Evolutionary conservation across 1,140 invertebrate genomes (phyloP).

Genomic region (Lerema accius): DNA sequence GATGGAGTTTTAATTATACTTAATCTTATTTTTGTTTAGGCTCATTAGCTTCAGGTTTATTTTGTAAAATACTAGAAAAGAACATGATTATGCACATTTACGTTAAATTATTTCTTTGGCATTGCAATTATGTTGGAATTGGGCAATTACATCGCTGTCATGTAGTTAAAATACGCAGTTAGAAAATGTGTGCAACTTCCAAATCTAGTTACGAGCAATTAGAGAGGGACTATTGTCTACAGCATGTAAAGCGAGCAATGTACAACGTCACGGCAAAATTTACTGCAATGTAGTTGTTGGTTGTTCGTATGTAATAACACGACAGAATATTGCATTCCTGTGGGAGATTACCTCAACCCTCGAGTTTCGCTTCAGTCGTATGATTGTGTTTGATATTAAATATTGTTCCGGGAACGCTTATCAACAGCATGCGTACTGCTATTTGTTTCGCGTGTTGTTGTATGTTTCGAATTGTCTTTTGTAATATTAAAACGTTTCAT

Average conservation of each 20-base stretch:
- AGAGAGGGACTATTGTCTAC: slow-evolving; percentile 18
- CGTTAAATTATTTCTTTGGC: too few species aligned
- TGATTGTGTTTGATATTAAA: slow-evolving; percentile 35
- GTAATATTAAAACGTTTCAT: too few species aligned
- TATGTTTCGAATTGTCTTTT: too few species aligned
- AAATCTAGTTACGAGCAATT: slow-evolving; percentile 13
- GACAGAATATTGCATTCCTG: slow-evolving; percentile 43
- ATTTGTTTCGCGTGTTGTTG: too few species aligned
- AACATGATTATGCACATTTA: too few species aligned
- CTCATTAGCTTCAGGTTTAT: too few species aligned
- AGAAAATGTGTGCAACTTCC: slow-evolving; percentile 11
- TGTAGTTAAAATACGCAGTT: too few species aligned
- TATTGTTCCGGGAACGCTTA: slow-evolving; percentile 8
- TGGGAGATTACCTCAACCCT: slow-evolving; percentile 35
- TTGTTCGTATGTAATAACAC: slow-evolving; percentile 38
- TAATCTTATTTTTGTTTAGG: too few species aligned
- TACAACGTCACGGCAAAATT: slow-evolving; percentile 38
- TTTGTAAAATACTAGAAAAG: too few species aligned
- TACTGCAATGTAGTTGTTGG: slow-evolving; percentile 37
- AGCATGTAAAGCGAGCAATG: slow-evolving; percentile 15
- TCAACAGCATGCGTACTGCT: too few species aligned
- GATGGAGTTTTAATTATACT: too few species aligned
- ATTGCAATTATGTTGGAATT: too few species aligned
- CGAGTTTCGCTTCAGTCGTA: slow-evolving; percentile 11
- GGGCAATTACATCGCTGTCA: background rate